Percentiles rank a stretch among this genome's conserved stretches.
Evolutionary conservation across 2,888 invertebrate genomes (phyloP).

Genomic region (Lamellibrachia satsuma): DNA sequence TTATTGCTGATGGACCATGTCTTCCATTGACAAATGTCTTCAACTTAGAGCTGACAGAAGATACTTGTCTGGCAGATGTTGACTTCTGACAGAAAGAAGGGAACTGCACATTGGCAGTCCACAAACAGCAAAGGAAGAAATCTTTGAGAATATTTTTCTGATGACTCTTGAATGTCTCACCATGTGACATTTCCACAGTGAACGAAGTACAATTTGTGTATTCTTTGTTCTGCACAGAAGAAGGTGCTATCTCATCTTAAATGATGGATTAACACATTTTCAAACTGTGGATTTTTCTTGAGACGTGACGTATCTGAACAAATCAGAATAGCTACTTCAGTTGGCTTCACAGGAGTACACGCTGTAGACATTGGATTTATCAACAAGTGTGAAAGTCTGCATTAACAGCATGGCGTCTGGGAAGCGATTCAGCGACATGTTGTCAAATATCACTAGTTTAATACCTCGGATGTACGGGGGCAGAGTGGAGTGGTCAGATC

Average conservation of each 20-base stretch:
- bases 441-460: slow-evolving; percentile 21
- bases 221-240: background rate
- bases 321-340: background rate
- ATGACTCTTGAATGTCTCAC: background rate
- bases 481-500: slow-evolving; percentile 17
- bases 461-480: background rate
- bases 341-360: background rate
- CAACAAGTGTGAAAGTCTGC: background rate
- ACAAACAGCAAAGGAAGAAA: background rate
- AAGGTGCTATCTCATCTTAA: background rate
- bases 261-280: background rate
- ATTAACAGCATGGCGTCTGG: slow-evolving; percentile 6
- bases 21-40: background rate
- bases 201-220: background rate
- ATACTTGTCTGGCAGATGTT: background rate
- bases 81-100: background rate
- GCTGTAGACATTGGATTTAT: background rate
- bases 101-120: background rate
- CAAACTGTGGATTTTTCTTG: background rate
- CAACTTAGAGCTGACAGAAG: background rate
- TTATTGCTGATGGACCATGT: background rate
- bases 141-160: background rate
- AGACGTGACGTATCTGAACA: background rate
- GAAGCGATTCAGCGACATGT: slow-evolving; percentile 18
- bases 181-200: background rate